Evolutionary conservation across 2,113 vertebrate species (phyloP).

Genomic region (Deroptyus accipitrinus): DNA sequence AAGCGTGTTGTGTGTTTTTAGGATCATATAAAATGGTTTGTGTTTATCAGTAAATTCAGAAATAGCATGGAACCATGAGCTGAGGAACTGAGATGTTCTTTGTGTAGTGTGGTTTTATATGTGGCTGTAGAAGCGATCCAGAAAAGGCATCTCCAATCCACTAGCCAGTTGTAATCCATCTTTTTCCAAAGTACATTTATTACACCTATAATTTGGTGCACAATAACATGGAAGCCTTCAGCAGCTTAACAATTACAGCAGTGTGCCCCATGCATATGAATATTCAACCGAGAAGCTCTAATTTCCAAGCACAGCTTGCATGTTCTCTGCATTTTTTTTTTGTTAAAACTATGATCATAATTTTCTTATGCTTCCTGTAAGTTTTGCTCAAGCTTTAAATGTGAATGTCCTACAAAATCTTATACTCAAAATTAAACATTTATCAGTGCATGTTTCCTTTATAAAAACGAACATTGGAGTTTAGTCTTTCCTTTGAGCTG

Average conservation of each 20-base stretch:
- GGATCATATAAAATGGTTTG: background rate
- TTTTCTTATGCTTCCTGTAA: background rate
- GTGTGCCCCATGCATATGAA: accelerated
- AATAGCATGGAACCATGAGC: background rate
- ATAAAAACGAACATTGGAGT: background rate
- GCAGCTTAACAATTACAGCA: background rate
- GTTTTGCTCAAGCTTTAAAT: background rate
- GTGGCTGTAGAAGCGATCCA: background rate
- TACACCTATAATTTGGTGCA: background rate
- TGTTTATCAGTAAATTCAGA: background rate
- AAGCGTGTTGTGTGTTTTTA: background rate
- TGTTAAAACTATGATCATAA: background rate
- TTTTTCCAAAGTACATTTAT: background rate
- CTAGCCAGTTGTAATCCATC: background rate
- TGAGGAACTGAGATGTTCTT: background rate
- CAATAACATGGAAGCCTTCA: background rate
- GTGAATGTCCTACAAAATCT: background rate
- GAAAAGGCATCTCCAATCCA: background rate
- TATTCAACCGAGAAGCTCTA: background rate
- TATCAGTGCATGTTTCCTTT: background rate
- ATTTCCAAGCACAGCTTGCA: background rate
- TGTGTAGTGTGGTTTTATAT: background rate
- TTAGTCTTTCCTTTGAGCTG: background rate
- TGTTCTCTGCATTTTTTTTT: background rate
- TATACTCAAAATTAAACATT: background rate